Base-by-base conservation (phyloP, 2,797 vertebrate species). In the Pelochelys cantorii region DNA sequence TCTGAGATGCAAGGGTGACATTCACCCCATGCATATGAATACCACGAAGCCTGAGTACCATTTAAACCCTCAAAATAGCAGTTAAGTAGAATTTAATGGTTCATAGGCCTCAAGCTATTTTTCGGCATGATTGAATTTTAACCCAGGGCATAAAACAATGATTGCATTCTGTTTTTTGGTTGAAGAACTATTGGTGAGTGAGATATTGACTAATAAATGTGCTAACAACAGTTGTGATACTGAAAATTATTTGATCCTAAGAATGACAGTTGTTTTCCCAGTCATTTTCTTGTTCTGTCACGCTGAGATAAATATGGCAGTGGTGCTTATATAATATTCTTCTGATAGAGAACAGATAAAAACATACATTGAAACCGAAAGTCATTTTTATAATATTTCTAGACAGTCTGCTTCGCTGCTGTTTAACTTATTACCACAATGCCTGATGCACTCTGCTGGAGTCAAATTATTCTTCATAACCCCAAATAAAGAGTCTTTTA, bases 231-330 rank as follows among this genome's bases (percentile, higher is more conserved):
- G 93, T 87, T 94, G 91, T 83, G 90, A 94, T 90, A 90, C 74
- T 90, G 90, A 96, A 88, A 62, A 94, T 31, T 89, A 62, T 81
- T 91, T 89, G 52, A 68, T 93, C 85, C 87, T 84, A 90, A 88
- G 65, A 68, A 62, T 54, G 71, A 4, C 91, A 75, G 65, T 77
- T 88, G 68, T 79, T 96, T 87, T 82, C 60, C 55, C n/a, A 83
- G 71, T 31, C 79, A 77, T 83, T 95, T 93, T 81, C 81, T 87
- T 90, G 85, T 88, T 34, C 77, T 74, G 57, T 62, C 82, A 75
- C 92, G 83, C 93, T 84, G 90, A 90, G 90, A 89, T 52, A 86
- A 85, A 94, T 88, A 88, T 86, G 90, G 81, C 11, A 82, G 48
- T 55, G 53, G 87, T 92, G 87, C 85, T 80, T 92, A 92, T 93